Evolutionary conservation across 1,140 invertebrate genomes (phyloP), one percentile per base, ranked within the genome.

Genomic region (Nasonia longicornis): DNA sequence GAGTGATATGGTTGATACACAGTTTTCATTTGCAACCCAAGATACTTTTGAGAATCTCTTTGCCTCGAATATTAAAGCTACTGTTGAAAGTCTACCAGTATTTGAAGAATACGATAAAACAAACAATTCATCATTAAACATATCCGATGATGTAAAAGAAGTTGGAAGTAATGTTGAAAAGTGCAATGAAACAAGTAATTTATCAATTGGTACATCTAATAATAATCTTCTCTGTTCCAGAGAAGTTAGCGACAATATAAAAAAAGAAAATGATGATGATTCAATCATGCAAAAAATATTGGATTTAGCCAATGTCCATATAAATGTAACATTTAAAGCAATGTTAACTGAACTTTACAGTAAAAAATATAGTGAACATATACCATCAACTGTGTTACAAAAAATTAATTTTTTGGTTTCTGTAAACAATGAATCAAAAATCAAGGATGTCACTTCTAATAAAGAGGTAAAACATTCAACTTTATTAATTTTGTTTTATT

Each of bases 231-330:
- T 26, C 26, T 26, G 26, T 26, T 26, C 16, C 52, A n/a, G 52
- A 58, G 16, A 58, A 58, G 20, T 16, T 20, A 6, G 6, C n/a
- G 6, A 58, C 14, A n/a, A 58, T 58, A 6, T 58, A 4, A 58
- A 58, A n/a, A n/a, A 58, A 7, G 52, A n/a, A 58, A n/a, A n/a
- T 6, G 16, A 58, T 4, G 20, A 58, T 58, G 52, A 58, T 20
- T 20, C 6, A n/a, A 35, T 71, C 22, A n/a, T 38, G 11, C 70
- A 74, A 20, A 74, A 20, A 58, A 35, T 74, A 26, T 48, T 58
- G n/a, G 35, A 74, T n/a, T 58, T 74, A 31, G 72, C 72, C 26
- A 74, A 74, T 74, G n/a, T 3, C 22, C 26, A 35, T 11, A 3
- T 58, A 10, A 48, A 74, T 29, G 12, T 29, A 3, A n/a, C 42